A percentile compares a stretch with the other conserved stretches of the same genome.
These are phyloP conservation scores for Dasyprocta punctata DNA, from an alignment of 2,113 vertebrate species.

Conservation along the genomic window DNA sequence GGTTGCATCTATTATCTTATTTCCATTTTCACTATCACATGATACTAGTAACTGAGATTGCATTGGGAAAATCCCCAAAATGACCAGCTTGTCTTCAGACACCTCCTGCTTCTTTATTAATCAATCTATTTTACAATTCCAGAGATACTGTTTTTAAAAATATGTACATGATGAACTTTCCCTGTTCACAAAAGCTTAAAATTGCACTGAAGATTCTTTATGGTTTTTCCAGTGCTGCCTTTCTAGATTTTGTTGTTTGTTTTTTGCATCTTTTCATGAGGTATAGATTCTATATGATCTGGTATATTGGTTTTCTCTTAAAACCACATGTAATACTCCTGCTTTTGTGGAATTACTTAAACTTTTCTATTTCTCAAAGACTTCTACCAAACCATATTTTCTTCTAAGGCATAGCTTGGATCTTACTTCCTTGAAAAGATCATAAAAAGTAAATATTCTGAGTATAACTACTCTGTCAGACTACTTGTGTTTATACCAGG, in stretches of 20 bases:
- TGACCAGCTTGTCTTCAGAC: not conserved
- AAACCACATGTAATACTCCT: not conserved
- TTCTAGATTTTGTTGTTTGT: not conserved
- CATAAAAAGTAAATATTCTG: not conserved
- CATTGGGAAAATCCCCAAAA: not conserved
- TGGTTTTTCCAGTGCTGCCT: not conserved
- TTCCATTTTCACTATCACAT: not conserved
- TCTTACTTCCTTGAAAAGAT: not conserved
- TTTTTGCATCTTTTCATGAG: not conserved
- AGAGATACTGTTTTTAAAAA: not conserved
- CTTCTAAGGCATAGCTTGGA: not conserved
- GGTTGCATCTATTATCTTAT: not conserved
- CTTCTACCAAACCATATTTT: not conserved
- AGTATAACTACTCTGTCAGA: not conserved
- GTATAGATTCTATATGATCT: not conserved
- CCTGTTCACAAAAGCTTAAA: not conserved
- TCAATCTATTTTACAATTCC: not conserved
- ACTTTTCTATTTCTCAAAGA: slow-evolving; percentile 12
- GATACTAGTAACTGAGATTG: not conserved
- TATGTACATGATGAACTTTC: not conserved
- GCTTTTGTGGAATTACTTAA: not conserved
- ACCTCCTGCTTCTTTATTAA: not conserved
- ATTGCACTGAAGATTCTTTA: not conserved
- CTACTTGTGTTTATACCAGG: not conserved
- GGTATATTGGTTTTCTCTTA: not conserved